phyloP scores from a whole-genome alignment of 2,113 vertebrate genomes.

The Regulus satrapa region DNA sequence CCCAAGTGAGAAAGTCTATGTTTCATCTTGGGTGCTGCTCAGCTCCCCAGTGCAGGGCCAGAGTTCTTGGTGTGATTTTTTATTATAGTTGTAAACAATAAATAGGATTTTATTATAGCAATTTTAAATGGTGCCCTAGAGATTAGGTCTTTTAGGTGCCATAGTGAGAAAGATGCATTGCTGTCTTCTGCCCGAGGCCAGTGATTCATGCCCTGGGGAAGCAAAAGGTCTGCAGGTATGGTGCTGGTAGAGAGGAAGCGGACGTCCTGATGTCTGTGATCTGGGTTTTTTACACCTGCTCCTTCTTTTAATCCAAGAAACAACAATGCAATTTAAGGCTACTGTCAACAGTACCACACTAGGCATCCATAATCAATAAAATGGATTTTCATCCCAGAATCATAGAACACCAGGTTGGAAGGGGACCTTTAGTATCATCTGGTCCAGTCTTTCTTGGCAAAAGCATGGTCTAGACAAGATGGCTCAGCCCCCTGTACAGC shows the following conservation, averaged over 20 bases:
- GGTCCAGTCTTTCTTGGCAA: not conserved
- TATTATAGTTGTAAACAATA: not conserved
- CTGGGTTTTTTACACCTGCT: not conserved
- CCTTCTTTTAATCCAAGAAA: not conserved
- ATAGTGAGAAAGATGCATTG: not conserved
- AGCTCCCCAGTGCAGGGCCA: not conserved
- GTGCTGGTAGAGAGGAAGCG: not conserved
- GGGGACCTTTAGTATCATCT: not conserved
- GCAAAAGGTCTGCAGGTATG: not conserved
- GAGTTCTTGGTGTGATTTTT: not conserved
- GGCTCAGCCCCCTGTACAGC: not conserved
- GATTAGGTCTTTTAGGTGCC: not conserved
- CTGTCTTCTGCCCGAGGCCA: not conserved
- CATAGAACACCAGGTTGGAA: not conserved
- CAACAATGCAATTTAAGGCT: not conserved
- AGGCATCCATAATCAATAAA: not conserved
- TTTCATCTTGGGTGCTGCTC: not conserved
- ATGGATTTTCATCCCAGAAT: constrained; percentile 20
- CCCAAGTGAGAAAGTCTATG: not conserved
- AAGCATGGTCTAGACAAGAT: accelerated
- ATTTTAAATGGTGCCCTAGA: not conserved
- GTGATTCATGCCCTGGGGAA: not conserved
- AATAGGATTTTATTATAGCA: not conserved
- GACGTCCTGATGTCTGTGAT: not conserved
- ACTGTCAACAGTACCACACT: not conserved